phyloP scores from a whole-genome alignment of 2,113 vertebrate species.

The Catharus minimus region DNA sequence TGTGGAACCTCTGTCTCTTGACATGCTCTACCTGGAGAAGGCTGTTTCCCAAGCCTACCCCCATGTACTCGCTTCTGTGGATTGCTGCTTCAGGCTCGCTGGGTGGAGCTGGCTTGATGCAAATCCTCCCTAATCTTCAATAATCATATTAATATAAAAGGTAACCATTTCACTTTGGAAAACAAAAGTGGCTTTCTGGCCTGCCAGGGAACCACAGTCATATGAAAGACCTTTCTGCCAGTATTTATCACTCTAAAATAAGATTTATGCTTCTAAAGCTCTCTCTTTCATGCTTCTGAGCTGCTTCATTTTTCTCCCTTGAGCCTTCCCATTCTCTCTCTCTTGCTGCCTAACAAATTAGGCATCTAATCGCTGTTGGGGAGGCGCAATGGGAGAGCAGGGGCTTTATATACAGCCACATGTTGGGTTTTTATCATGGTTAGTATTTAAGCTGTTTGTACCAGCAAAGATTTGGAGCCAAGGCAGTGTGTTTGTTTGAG shows the following conservation, averaged over 20 bases:
- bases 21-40: background rate
- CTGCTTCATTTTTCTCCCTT: slow-evolving; percentile 46
- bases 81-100: background rate
- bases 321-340: slow-evolving; percentile 46
- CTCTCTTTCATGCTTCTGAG: slow-evolving; percentile 34
- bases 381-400: background rate
- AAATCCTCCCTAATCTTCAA: slow-evolving; percentile 39
- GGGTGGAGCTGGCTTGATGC: slow-evolving; percentile 33
- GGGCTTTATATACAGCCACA: background rate
- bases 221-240: slow-evolving; percentile 36
- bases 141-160: slow-evolving; percentile 39
- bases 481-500: background rate
- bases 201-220: slow-evolving; percentile 25
- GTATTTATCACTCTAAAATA: slow-evolving; percentile 31
- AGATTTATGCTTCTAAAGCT: slow-evolving; percentile 54
- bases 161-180: slow-evolving; percentile 39
- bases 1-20: background rate
- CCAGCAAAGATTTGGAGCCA: background rate
- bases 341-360: slow-evolving; percentile 59
- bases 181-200: slow-evolving; percentile 54
- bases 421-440: background rate
- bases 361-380: slow-evolving; percentile 51
- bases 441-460: slow-evolving; percentile 4
- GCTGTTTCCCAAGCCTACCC: background rate
- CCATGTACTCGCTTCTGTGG: background rate